Base-by-base conservation (phyloP, 2,113 vertebrate genomes). In the Myrmecophaga tridactyla region DNA sequence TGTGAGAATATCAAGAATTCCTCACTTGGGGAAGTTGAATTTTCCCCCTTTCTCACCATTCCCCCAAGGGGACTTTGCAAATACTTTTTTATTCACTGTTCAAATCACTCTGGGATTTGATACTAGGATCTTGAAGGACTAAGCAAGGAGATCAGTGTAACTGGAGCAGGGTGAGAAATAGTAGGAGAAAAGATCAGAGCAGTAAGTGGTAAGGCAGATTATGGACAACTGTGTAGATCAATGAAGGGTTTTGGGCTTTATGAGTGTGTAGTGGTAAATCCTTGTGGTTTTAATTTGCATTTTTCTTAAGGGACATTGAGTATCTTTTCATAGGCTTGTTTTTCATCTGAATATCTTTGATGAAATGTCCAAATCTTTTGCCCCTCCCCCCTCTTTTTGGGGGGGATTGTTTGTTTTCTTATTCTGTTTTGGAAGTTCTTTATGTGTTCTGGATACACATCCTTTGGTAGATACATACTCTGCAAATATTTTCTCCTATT, bases 321-420 rank as follows among this genome's bases (percentile, higher is more conserved):
- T 20, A 67, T 51, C 51, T 88, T 88, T 70, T 88, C 63, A 62
- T 75, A 29, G 43, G 34, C 15, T 88, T 83, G 60, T 75, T 76
- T 82, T 17, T 39, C 29, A 70, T 69, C 36, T 92, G 41, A 82
- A 51, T 65, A 75, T 92, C 34, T 82, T 75, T 87, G 41, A 62
- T 86, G 46, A 94, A 92, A 90, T 94, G 4, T 89, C 78, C 43
- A 78, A 63, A 70, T 90, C 15, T 90, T 88, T 73, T 80, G 34
- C 12, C 67, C 9, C 48, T 43, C 34, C 12, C 67, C 10, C 48
- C 39, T 94, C 78, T 92, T 93, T 5, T 63, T n/a, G n/a, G n/a
- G n/a, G n/a, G n/a, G 41, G 14, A 65, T 72, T 41, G 11, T 72
- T 36, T 86, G 2, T 62, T 82, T 69, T 72, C 70, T 39, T 81